phyloP scores from a whole-genome alignment of 2,113 vertebrate species.

The Oriolus oriolus region DNA sequence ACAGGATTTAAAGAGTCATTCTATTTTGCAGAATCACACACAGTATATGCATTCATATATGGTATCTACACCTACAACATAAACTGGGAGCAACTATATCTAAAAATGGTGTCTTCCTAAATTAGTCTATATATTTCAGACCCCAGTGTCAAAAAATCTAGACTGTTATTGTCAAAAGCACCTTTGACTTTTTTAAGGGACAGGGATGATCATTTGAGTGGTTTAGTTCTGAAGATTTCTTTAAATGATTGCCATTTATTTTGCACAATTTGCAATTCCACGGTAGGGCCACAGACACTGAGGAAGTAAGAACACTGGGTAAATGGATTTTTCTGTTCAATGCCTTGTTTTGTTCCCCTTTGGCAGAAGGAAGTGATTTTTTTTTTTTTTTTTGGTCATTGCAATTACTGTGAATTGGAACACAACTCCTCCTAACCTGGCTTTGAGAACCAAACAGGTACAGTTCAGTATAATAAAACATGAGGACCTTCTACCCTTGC shows the following conservation, averaged over 20 bases:
- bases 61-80: neutral
- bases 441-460: constrained; percentile 9
- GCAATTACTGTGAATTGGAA: neutral
- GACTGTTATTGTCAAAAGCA: neutral
- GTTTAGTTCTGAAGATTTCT: neutral
- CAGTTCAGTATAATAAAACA: neutral
- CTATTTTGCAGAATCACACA: neutral
- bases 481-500: neutral
- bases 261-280: neutral
- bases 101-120: neutral
- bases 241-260: neutral
- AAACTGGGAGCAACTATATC: neutral
- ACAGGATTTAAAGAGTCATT: neutral
- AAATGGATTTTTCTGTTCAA: neutral
- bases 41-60: neutral
- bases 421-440: neutral
- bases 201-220: neutral
- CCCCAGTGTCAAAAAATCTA: neutral
- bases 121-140: neutral
- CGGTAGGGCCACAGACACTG: neutral
- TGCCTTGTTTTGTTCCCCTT: neutral
- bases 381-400: neutral
- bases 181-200: neutral
- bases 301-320: neutral
- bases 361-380: neutral